Evolutionary conservation across 2,113 vertebrate genomes (phyloP), one percentile per base, ranked within the genome.

Genomic region (Xiphorhynchus elegans): DNA sequence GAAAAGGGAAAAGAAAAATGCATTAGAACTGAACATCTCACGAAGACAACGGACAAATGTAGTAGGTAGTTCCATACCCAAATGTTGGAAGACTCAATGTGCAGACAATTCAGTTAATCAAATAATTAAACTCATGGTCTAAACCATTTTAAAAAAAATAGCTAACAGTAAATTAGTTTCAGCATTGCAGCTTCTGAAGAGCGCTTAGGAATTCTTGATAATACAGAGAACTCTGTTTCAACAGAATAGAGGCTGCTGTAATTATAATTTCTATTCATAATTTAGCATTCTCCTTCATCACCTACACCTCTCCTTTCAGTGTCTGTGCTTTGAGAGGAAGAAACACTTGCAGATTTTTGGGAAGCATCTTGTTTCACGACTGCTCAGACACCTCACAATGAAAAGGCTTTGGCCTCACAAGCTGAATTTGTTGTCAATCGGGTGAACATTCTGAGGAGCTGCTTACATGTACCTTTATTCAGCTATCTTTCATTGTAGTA

Each of bases 391-490:
- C 12, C 17, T 77, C 31, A 69, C 33, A 52, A 44, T 6, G 53
- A 52, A 87, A 87, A 67, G 0, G 0, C 3, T 74, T 31, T 1
- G 1, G 60, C 42, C 44, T 52, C 35, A 46, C 18, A 62, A 77
- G 37, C 39, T n/a, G 35, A 55, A 63, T 59, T 35, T 81, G 6
- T 49, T 17, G 0, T 42, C 50, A 83, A 5, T 3, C 53, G 49
- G 29, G 39, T 40, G 52, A 82, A 40, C 1, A 2, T 6, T 89
- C 47, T 73, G 28, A 66, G 17, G 15, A 69, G 44, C 31, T 82
- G 13, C 49, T 87, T 79, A 25, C 19, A 59, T 17, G 16, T 46
- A 31, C 28, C 17, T 89, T 74, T 37, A 76, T 58, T 87, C 44
- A 37, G 13, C 11, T 23, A 81, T 49, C 39, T 68, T 52, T 44